Conservation (phyloP, 2,113 vertebrate species). For the Chlamydotis undulata region DNA sequence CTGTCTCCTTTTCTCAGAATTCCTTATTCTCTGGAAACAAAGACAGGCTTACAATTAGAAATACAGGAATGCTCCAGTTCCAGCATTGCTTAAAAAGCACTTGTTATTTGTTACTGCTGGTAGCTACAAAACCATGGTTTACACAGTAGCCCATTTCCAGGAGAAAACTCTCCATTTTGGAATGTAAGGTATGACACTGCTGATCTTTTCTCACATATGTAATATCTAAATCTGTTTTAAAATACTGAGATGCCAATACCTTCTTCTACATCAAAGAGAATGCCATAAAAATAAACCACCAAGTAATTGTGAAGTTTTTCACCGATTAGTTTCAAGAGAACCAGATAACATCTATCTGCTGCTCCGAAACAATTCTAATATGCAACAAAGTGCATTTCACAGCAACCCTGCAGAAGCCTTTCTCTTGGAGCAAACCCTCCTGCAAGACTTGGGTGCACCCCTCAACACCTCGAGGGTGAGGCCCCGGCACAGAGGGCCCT, state of each 20-base stretch:
- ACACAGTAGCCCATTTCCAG: conserved; percentile 23
- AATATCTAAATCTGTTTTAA: neutral
- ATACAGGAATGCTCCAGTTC: neutral
- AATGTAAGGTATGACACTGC: neutral
- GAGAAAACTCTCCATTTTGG: neutral
- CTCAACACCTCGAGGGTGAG: neutral
- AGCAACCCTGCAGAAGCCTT: neutral
- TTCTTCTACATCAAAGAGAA: neutral
- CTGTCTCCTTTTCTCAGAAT: neutral
- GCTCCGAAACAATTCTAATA: neutral
- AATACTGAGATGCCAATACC: neutral
- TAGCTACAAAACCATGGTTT: neutral
- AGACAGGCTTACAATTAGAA: neutral
- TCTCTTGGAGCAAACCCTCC: neutral
- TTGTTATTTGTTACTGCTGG: conserved; percentile 27
- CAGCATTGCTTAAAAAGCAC: neutral
- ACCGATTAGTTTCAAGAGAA: neutral
- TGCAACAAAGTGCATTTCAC: neutral
- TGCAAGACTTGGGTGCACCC: neutral
- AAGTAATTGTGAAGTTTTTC: neutral
- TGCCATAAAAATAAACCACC: neutral
- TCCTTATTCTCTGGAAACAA: neutral
- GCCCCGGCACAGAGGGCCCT: neutral
- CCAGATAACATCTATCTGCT: neutral
- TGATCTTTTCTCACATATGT: neutral